Conservation (phyloP, 1,140 invertebrate species). For the Platorchestia sp. region DNA sequence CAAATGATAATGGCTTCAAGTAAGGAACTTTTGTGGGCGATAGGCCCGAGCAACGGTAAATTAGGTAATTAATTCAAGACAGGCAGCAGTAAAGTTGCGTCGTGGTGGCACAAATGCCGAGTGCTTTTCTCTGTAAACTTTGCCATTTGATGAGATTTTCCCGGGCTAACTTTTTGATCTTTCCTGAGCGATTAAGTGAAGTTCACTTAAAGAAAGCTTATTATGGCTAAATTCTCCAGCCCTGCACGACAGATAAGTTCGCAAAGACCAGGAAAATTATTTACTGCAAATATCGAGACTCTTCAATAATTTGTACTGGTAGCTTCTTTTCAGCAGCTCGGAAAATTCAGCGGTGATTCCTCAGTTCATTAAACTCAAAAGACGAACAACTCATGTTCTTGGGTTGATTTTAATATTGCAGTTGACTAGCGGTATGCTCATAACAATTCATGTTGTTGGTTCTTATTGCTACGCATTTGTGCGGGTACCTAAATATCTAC, state of each 20-base stretch:
- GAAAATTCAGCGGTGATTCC: neutral
- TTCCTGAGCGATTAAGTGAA: constrained; percentile 52
- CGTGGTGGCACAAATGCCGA: constrained; percentile 36
- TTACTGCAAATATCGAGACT: neutral
- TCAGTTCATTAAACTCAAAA: neutral
- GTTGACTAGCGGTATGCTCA: neutral
- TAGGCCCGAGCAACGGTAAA: constrained; percentile 40
- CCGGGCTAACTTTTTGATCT: constrained; percentile 47
- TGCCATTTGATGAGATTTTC: constrained; percentile 49
- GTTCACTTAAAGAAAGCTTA: constrained; percentile 47
- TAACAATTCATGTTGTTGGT: neutral
- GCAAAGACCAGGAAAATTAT: neutral
- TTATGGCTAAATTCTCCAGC: constrained; percentile 36
- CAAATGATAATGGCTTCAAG: constrained; percentile 40
- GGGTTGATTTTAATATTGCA: neutral
- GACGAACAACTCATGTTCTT: neutral
- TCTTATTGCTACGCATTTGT: neutral
- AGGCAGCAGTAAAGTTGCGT: constrained; percentile 48
- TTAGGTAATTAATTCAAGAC: constrained; percentile 46
- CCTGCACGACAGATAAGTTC: constrained; percentile 40
- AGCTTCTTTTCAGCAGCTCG: neutral
- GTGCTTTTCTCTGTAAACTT: constrained; percentile 54
- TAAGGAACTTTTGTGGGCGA: constrained; percentile 22
- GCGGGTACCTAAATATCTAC: neutral
- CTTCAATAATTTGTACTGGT: neutral